Percentiles rank a stretch among this genome's conserved stretches.
Conservation (phyloP, 2,797 vertebrate genomes). For the Glyptemys insculpta region DNA sequence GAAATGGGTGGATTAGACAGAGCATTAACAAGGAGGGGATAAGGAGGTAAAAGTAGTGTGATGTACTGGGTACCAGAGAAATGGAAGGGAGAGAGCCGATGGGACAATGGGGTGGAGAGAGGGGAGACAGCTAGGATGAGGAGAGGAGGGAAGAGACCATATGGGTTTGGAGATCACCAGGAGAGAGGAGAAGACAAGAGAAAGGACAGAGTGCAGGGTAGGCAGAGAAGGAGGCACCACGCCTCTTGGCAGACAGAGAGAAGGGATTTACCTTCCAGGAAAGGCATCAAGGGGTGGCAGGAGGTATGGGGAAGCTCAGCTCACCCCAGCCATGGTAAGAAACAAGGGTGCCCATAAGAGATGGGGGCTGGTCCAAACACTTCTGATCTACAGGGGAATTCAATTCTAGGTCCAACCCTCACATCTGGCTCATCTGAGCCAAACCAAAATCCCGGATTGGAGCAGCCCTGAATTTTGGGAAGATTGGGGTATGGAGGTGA, state of each 20-base stretch:
- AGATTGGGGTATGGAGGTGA: too few species aligned
- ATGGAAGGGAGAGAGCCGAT: neutral
- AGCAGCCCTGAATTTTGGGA: too few species aligned
- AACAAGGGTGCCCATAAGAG: too few species aligned
- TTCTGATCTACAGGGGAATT: too few species aligned
- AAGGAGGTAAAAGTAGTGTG: neutral
- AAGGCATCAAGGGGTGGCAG: neutral
- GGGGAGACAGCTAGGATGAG: neutral
- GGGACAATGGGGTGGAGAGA: neutral
- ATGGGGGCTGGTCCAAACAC: too few species aligned
- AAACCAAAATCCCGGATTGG: too few species aligned
- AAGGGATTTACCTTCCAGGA: neutral
- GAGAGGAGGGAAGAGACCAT: neutral
- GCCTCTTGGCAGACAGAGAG: neutral
- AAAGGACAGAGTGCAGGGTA: neutral
- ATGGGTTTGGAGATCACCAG: neutral
- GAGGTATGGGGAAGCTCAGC: neutral
- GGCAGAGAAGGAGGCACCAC: neutral
- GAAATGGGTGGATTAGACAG: neutral
- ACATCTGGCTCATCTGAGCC: too few species aligned
- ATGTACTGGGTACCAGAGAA: too few species aligned
- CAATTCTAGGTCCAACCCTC: too few species aligned
- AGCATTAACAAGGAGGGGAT: neutral
- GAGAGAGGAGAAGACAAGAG: neutral
- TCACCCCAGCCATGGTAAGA: too few species aligned